A percentile compares a stretch with the other conserved stretches of the same genome.
These are phyloP conservation scores for Melipona quadrifasciata DNA, from an alignment of 1,140 invertebrate genomes.

Conservation along the genomic window DNA sequence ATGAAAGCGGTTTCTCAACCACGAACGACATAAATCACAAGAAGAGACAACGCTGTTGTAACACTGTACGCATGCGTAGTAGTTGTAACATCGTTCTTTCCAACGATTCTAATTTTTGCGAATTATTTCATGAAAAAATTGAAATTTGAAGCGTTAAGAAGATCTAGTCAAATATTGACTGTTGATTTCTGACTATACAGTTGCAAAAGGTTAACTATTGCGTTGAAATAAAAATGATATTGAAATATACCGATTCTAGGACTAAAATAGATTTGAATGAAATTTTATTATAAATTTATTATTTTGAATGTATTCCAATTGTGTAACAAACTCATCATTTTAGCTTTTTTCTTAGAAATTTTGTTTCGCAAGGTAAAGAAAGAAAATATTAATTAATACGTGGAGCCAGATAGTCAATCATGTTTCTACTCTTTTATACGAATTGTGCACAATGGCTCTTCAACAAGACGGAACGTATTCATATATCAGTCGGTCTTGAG, in stretches of 20 bases:
- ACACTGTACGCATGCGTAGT: constrained; percentile 19
- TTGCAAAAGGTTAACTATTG: background rate
- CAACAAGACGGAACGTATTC: no score
- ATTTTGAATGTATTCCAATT: no score
- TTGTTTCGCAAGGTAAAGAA: background rate
- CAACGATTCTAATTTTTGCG: background rate
- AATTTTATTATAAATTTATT: background rate
- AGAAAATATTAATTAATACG: background rate
- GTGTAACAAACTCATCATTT: background rate
- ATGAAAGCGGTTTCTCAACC: constrained; percentile 37
- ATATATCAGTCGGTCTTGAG: constrained; percentile 8
- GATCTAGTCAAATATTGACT: background rate
- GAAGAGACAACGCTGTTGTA: background rate
- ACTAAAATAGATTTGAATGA: no score
- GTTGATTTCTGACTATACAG: background rate
- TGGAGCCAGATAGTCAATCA: background rate
- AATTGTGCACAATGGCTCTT: background rate
- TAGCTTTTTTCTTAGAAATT: background rate
- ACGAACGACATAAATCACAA: constrained; percentile 10
- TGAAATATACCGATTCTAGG: no score
- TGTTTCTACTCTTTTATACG: background rate
- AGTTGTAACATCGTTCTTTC: background rate
- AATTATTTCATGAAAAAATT: background rate
- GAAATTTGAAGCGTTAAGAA: background rate
- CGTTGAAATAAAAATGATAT: background rate